Base-by-base conservation (phyloP, 2,113 vertebrate genomes). In the Hucho hucho region DNA sequence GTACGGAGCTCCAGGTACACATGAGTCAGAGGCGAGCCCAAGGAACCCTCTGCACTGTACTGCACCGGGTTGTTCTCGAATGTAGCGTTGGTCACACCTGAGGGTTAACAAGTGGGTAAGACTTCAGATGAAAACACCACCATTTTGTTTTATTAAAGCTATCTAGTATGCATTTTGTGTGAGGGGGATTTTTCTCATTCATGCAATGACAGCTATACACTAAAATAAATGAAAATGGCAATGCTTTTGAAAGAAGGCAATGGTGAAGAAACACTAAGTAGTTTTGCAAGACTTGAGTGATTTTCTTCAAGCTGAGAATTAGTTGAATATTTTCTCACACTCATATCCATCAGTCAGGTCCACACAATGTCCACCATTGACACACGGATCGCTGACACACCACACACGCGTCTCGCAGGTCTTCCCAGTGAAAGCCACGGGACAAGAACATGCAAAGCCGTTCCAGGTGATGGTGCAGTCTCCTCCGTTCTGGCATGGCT, bases 401-500 rank as follows among this genome's bases (percentile, higher is more conserved):
- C 97, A 98, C 59, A 97, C 88, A 1, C 80, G 90, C 28, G 91
- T 93, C 72, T 95, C 93, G 83, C 97, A 99, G 0, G 82, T 92
- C 69, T 92, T 93, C n/a, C 97, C 97, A 0, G 93, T 96, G 89
- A 94, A 97, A 77, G 94, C 93, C 77, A 81, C 76, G 1, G 88
- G 85, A 83, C 97, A 99, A 46, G 83, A 90, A 75, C 97, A 99
- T 4, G 77, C 90, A 81, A 97, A 99, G 75, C 98, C 96, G 64
- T 98, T 99, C 95, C 97, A 99, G 3, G 95, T 96, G 90, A 97
- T 80, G 0, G 77, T 85, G 80, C 97, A 99, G 6, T 77, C 88
- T 32, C 97, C 96, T 70, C 94, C 94, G 18, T 97, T 95, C 75
- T 91, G 89, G 89, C 97, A 99, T 3, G 96, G 95, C 6, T 89